Conservation (phyloP, 2,113 vertebrate species). For the Poicephalus meyeri region DNA sequence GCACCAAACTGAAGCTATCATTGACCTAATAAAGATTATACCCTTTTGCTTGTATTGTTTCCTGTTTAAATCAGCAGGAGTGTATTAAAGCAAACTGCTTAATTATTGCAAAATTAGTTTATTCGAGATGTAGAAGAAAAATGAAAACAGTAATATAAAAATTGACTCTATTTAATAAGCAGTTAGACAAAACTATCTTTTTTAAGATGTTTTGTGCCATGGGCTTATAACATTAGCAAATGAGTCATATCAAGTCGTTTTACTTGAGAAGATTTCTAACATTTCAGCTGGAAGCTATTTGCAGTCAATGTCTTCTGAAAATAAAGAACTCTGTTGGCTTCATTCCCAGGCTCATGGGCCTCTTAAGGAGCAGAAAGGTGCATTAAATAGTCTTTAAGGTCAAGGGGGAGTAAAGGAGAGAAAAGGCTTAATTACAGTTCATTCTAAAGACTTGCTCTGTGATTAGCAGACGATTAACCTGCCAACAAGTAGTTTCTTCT, state of each 20-base stretch:
- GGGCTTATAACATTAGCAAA: constrained; percentile 44
- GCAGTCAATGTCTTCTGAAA: neutral
- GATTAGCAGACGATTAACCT: neutral
- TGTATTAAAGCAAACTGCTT: constrained; percentile 59
- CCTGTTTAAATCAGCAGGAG: constrained; percentile 65
- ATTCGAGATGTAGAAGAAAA: constrained; percentile 49
- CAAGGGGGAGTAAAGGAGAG: neutral
- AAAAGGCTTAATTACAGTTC: neutral
- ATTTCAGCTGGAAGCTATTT: constrained; percentile 29
- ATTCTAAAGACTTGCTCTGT: neutral
- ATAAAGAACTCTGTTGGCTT: neutral
- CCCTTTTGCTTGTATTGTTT: constrained; percentile 67
- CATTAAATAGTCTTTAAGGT: neutral
- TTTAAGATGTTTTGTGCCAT: constrained; percentile 43
- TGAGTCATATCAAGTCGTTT: constrained; percentile 34
- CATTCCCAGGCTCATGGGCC: neutral
- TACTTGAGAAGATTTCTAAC: constrained; percentile 17
- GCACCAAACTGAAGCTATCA: constrained; percentile 62
- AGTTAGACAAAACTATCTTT: constrained; percentile 55
- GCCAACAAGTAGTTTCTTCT: neutral
- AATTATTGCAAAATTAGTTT: constrained; percentile 68
- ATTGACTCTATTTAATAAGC: constrained; percentile 48
- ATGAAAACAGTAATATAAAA: constrained; percentile 58
- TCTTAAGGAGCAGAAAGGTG: neutral
- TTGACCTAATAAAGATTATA: constrained; percentile 69